phyloP scores from a whole-genome alignment of 2,888 invertebrate genomes.

The Scotopteryx bipunctaria region DNA sequence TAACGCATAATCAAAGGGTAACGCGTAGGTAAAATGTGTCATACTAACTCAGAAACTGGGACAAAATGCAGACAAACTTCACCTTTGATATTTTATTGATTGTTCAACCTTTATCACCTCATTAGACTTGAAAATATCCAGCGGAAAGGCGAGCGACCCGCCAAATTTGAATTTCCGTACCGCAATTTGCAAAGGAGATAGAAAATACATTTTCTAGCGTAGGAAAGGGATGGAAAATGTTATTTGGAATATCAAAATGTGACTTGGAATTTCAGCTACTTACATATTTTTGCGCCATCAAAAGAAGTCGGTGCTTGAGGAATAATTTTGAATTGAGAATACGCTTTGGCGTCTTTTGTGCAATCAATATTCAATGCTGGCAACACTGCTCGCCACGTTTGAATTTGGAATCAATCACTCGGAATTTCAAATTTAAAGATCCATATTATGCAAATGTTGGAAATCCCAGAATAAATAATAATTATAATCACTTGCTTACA shows the following conservation, averaged over 20 bases:
- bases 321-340: conserved; percentile 83
- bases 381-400: conserved; percentile 63
- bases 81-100: conserved; percentile 73
- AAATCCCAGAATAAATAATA: neutral
- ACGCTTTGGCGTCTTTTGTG: conserved; percentile 83
- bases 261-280: conserved; percentile 77
- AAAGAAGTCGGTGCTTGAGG: conserved; percentile 75
- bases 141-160: conserved; percentile 80
- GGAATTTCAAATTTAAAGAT: conserved; percentile 64
- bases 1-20: too few species aligned
- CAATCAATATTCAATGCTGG: conserved; percentile 83
- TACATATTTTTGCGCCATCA: conserved; percentile 82
- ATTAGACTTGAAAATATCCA: conserved; percentile 75
- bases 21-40: too few species aligned
- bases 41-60: too few species aligned
- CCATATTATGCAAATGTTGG: conserved; percentile 45
- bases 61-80: conserved; percentile 37
- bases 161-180: conserved; percentile 81
- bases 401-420: conserved; percentile 73
- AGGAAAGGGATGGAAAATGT: conserved; percentile 53
- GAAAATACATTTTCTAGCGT: conserved; percentile 31
- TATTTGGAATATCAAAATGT: conserved; percentile 68
- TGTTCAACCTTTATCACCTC: conserved; percentile 74
- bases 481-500: neutral
- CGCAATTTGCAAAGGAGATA: conserved; percentile 57